Evolutionary conservation across 2,797 vertebrate species (phyloP), one percentile per base, ranked within the genome.

Genomic region (Cephalopachus bancanus): DNA sequence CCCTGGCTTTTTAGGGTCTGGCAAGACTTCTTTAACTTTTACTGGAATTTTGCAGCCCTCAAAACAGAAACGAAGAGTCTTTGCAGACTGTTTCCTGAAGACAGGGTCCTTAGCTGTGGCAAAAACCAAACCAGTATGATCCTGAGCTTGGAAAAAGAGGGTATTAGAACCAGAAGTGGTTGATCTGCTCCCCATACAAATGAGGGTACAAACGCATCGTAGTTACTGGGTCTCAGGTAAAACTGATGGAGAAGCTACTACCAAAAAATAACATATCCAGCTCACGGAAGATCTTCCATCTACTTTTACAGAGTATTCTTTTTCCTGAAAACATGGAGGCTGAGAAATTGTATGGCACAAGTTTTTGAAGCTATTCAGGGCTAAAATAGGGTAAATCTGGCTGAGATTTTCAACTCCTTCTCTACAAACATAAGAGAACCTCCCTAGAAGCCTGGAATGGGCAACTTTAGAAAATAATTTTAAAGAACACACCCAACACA

Each of bases 1-100:
- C 19, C 0, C 0, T 81, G 95, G 91, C 49, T 89, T 93, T 96
- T 95, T 76, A 97, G 89, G 88, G 44, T 59, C 71, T 93, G 30
- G 33, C 15, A 91, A 67, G 28, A 83, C 28, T 93, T 94, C 75
- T 95, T 87, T 78, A 96, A 84, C 16, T 91, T 96, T 96, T 60
- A 33, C 57, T 86, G 90, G 81, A 92, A 92, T 69, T 76, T 71
- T 92, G 24, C 55, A 95, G 60, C 7, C 67, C 53, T 79, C 22
- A 85, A 87, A 94, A 65, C 64, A 95, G 91, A 96, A 89, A 76
- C 59, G 11, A 55, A 93, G 81, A 85, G 69, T 83, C 51, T 96
- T 64, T 94, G n/a, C 60, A 80, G 85, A 86, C 53, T 67, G 12
- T 72, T 95, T 87, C 19, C 78, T 33, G 26, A 94, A 94, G 67